Percentiles rank a stretch among this genome's conserved stretches.
Conservation (phyloP, 23 tunicate species). For the Ascidia mentula region DNA sequence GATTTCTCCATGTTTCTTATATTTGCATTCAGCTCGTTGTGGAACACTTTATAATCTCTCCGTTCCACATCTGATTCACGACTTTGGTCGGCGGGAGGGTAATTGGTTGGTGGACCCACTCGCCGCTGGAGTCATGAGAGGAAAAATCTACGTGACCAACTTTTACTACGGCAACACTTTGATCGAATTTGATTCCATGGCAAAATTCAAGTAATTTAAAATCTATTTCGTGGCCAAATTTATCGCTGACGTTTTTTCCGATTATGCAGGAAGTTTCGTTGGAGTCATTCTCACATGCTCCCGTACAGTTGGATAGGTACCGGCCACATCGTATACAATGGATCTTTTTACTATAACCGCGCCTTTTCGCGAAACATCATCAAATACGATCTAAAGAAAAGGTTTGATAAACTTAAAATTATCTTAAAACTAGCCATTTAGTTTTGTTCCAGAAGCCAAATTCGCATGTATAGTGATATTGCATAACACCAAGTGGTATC, state of each 20-base stretch:
- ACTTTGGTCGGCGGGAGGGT: conserved; percentile 85
- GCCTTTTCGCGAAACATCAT: conserved; percentile 86
- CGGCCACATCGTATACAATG: conserved; percentile 94
- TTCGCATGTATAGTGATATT: too few relatives aligned
- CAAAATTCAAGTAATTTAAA: conserved; percentile 48
- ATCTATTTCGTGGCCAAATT: neutral
- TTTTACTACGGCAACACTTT: conserved; percentile 87
- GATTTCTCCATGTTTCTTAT: too few relatives aligned
- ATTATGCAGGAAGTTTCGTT: conserved; percentile 55
- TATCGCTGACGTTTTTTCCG: neutral
- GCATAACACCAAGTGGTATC: too few relatives aligned
- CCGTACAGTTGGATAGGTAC: conserved; percentile 96
- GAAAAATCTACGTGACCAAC: conserved; percentile 79
- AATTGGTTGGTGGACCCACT: conserved; percentile 83
- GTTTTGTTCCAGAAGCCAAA: too few relatives aligned
- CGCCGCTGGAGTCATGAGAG: conserved; percentile 3
- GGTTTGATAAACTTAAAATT: too few relatives aligned
- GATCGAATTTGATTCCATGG: conserved; percentile 64
- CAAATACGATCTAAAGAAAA: conserved; percentile 66
- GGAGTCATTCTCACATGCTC: conserved; percentile 68
- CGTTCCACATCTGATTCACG: conserved; percentile 41
- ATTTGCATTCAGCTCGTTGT: conserved; percentile 69
- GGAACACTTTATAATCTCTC: conserved; percentile 70
- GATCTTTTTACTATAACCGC: conserved; percentile 88
- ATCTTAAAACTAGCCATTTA: too few relatives aligned